Percentiles rank a stretch among this genome's conserved stretches.
phyloP scores from a whole-genome alignment of 2,888 invertebrate species.

The Eremobia ochroleuca region DNA sequence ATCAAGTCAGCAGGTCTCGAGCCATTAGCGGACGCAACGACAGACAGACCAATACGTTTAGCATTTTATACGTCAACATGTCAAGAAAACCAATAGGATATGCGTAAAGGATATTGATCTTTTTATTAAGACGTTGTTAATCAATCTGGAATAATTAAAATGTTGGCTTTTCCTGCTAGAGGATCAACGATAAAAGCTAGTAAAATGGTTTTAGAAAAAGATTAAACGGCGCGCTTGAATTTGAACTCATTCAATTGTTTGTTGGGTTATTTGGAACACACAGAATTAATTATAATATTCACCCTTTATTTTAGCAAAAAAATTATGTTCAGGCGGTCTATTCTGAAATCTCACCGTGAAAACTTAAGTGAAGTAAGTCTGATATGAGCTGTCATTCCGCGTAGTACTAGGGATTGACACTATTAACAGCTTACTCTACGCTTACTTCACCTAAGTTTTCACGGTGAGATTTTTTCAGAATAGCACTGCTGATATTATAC shows the following conservation, averaged over 20 bases:
- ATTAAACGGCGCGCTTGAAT: not conserved
- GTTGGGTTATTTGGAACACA: not conserved
- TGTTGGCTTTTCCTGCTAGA: not conserved
- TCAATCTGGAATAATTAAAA: not conserved
- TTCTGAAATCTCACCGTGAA: not conserved
- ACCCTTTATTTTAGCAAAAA: not conserved
- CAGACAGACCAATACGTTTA: constrained; percentile 25
- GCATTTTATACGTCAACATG: constrained; percentile 33
- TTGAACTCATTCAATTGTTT: constrained; percentile 2
- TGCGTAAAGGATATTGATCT: constrained; percentile 4
- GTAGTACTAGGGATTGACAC: not conserved
- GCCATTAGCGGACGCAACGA: constrained; percentile 11
- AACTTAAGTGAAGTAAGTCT: not conserved
- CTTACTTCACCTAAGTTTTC: not conserved
- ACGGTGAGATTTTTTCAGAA: not conserved
- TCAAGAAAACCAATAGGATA: constrained; percentile 16
- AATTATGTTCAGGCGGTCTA: not conserved
- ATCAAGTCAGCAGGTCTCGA: constrained; percentile 39
- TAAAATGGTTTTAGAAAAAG: not conserved
- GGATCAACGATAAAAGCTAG: not conserved
- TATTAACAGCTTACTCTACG: no score
- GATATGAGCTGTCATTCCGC: not conserved
- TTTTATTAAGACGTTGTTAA: constrained; percentile 20
- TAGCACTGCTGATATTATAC: not conserved
- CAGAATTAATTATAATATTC: not conserved